Conservation (phyloP, 2,113 vertebrate species). For the Arenaria interpres region DNA sequence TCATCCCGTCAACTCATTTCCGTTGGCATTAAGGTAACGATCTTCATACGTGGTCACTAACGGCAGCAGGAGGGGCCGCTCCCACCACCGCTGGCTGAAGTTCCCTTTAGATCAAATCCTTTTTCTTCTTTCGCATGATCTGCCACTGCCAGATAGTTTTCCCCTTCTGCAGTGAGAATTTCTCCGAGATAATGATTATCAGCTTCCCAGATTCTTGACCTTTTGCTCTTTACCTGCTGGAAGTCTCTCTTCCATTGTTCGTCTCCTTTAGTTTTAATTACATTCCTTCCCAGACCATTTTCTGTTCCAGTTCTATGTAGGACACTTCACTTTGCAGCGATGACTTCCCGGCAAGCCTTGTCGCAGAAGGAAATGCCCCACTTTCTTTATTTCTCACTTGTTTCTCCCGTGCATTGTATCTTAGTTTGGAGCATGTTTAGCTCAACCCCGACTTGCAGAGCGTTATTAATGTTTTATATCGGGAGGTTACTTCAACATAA, state of each 20-base stretch:
- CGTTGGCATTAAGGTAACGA: rapidly evolving
- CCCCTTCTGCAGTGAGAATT: not conserved
- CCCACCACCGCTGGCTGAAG: not conserved
- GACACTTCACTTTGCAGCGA: slow-evolving; percentile 12
- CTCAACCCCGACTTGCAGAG: not conserved
- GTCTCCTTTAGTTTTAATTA: slow-evolving; percentile 70
- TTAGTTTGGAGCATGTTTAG: slow-evolving; percentile 1
- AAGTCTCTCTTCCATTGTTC: slow-evolving; percentile 48
- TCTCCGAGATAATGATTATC: slow-evolving; percentile 46
- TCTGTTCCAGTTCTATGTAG: slow-evolving; percentile 57
- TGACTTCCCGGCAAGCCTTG: slow-evolving; percentile 22
- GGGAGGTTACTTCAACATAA: not conserved
- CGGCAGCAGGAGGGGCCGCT: not conserved
- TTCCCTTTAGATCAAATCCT: not conserved
- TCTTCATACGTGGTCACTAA: not conserved
- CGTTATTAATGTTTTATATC: not conserved
- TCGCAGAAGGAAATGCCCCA: slow-evolving; percentile 31
- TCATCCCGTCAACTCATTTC: not conserved
- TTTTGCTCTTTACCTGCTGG: slow-evolving; percentile 44
- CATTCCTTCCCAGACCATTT: slow-evolving; percentile 60
- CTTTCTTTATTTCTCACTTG: slow-evolving; percentile 12
- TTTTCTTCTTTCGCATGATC: slow-evolving; percentile 31
- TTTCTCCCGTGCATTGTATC: not conserved
- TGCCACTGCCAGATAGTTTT: not conserved
- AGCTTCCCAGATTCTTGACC: slow-evolving; percentile 54